phyloP scores from a whole-genome alignment of 1,140 invertebrate species.

The Cepaea nemoralis region DNA sequence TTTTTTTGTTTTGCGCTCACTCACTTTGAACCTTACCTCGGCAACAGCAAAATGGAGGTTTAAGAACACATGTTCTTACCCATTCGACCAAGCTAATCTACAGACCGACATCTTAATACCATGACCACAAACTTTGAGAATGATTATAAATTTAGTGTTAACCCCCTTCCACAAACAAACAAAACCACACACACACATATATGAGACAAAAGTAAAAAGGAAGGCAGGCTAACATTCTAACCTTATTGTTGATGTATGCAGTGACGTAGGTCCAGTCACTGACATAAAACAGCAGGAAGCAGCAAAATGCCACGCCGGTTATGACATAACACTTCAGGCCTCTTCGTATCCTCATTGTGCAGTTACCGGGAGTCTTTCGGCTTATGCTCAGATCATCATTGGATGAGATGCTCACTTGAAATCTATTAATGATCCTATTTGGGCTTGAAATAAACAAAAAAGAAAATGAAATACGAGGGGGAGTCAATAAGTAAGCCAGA shows the following conservation, averaged over 20 bases:
- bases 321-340: conserved; percentile 17
- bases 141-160: no score
- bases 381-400: conserved; percentile 10
- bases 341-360: conserved; percentile 27
- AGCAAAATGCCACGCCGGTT: not conserved
- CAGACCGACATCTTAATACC: no score
- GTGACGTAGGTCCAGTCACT: not conserved
- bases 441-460: not conserved
- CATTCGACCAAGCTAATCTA: no score
- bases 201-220: not conserved
- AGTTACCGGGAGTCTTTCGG: not conserved
- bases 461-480: no score
- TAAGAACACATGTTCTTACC: no score
- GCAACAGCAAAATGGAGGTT: no score
- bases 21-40: no score
- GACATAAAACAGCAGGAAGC: conserved; percentile 18
- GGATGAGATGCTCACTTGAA: conserved; percentile 19
- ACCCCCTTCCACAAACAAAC: not conserved
- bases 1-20: no score
- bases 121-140: no score
- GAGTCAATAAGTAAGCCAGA: no score
- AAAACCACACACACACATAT: not conserved
- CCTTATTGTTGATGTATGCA: conserved; percentile 14
- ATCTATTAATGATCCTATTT: not conserved
- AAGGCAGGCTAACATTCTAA: not conserved